A percentile compares a stretch with the other conserved stretches of the same genome.
phyloP scores from a whole-genome alignment of 2,888 invertebrate genomes.

The Clostera curtula region DNA sequence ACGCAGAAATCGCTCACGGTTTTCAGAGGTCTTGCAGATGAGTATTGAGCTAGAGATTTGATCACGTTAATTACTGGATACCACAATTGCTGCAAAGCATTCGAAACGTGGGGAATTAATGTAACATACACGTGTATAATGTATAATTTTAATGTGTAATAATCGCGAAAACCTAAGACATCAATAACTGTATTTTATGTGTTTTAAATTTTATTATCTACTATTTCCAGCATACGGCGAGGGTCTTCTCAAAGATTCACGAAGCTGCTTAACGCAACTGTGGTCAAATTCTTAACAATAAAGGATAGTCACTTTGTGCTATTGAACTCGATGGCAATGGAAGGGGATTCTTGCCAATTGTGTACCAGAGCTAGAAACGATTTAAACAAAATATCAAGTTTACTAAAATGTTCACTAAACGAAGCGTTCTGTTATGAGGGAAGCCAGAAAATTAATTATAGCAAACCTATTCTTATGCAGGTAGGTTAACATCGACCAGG shows the following conservation, averaged over 20 bases:
- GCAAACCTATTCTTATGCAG: constrained; percentile 87
- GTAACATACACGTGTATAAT: no score
- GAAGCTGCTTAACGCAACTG: constrained; percentile 80
- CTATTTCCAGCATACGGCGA: constrained; percentile 55
- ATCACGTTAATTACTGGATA: no score
- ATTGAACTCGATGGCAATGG: constrained; percentile 97
- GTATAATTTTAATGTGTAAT: no score
- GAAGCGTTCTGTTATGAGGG: constrained; percentile 34
- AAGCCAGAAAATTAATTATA: constrained; percentile 72
- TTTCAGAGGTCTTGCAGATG: no score
- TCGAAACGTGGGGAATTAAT: no score
- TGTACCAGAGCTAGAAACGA: constrained; percentile 85
- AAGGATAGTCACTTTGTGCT: constrained; percentile 89
- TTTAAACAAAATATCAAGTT: constrained; percentile 78
- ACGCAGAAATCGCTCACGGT: no score
- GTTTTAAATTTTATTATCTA: constrained; percentile 2
- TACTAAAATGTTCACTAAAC: constrained; percentile 40
- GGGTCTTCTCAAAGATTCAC: constrained; percentile 81
- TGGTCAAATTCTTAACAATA: constrained; percentile 81
- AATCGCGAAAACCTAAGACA: no score
- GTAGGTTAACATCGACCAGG: constrained; percentile 46
- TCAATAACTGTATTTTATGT: no score
- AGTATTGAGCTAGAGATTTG: no score
- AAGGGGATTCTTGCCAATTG: constrained; percentile 92
- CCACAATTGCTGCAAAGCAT: no score